Conservation (phyloP, 1,140 invertebrate species). For the Drosophila punjabiensis region DNA sequence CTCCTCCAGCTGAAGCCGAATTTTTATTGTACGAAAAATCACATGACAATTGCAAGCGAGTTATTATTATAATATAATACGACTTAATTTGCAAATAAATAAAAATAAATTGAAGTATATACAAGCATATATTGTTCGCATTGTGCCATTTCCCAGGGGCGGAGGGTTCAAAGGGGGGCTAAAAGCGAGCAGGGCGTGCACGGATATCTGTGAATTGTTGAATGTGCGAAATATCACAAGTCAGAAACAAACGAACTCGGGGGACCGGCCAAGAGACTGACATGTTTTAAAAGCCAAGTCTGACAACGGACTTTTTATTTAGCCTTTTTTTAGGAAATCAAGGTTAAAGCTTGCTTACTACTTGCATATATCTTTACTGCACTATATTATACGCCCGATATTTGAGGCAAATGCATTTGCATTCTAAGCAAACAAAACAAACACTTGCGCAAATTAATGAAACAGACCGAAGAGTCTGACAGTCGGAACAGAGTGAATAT, state of each 20-base stretch:
- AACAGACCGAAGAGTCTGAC: slow-evolving; percentile 9
- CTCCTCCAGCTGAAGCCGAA: too few species aligned
- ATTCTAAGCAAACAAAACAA: slow-evolving; percentile 28
- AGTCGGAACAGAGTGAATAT: slow-evolving; percentile 23
- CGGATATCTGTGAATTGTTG: slow-evolving; percentile 7
- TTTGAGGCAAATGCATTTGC: slow-evolving; percentile 25
- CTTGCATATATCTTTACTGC: slow-evolving; percentile 25
- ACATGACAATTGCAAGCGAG: slow-evolving; percentile 66
- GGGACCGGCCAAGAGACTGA: slow-evolving; percentile 8
- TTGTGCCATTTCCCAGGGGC: slow-evolving; percentile 66
- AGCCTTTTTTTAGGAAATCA: slow-evolving; percentile 33
- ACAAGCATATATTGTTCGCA: slow-evolving; percentile 55
- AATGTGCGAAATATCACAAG: slow-evolving; percentile 79
- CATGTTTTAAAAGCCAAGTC: slow-evolving; percentile 28
- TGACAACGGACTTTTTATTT: slow-evolving; percentile 35
- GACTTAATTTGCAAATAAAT: slow-evolving; percentile 74
- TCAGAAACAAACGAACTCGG: slow-evolving; percentile 24
- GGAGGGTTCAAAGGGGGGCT: background rate
- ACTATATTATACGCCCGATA: slow-evolving; percentile 15
- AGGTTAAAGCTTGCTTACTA: slow-evolving; percentile 49
- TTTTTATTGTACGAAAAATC: slow-evolving; percentile 48
- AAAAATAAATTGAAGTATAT: slow-evolving; percentile 72
- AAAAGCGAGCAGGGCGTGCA: background rate
- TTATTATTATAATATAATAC: slow-evolving; percentile 49
- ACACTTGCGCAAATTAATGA: slow-evolving; percentile 38